Evolutionary conservation across 2,113 vertebrate genomes (phyloP).

Genomic region (Callionymus lyra): DNA sequence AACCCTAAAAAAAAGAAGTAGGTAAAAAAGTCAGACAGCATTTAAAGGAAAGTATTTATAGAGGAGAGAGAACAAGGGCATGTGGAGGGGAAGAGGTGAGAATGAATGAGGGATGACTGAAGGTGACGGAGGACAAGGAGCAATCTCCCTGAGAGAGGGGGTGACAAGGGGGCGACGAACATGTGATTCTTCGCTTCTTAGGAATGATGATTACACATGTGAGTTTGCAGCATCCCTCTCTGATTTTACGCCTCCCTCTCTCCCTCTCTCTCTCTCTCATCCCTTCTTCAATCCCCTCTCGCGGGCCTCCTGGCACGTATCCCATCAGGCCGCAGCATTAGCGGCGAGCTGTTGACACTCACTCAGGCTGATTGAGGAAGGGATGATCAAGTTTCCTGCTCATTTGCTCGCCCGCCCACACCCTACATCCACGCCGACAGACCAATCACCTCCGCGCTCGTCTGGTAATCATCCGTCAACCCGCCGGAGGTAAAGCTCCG

Average conservation of each 20-base stretch:
- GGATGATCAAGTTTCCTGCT: slow-evolving; percentile 28
- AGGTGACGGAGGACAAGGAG: slow-evolving; percentile 55
- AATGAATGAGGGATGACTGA: slow-evolving; percentile 44
- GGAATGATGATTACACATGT: slow-evolving; percentile 36
- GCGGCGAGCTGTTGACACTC: slow-evolving; percentile 48
- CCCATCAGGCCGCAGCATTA: slow-evolving; percentile 53
- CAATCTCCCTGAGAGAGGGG: slow-evolving; percentile 49
- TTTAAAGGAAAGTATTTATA: too few relatives aligned
- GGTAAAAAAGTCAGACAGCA: too few relatives aligned
- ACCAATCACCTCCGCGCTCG: slow-evolving; percentile 1
- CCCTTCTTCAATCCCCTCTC: slow-evolving; percentile 40
- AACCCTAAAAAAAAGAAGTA: too few relatives aligned
- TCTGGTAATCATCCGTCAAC: slow-evolving; percentile 1
- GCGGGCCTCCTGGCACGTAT: slow-evolving; percentile 47
- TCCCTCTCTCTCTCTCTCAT: slow-evolving; percentile 16
- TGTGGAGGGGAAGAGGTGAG: slow-evolving; percentile 42
- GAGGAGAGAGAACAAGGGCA: slow-evolving; percentile 24
- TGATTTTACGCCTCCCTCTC: slow-evolving; percentile 1
- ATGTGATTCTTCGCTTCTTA: slow-evolving; percentile 24
- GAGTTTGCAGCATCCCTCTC: slow-evolving; percentile 15
- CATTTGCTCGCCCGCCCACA: slow-evolving; percentile 32
- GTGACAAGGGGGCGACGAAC: slow-evolving; percentile 14
- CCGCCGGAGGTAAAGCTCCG: background rate
- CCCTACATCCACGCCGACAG: slow-evolving; percentile 9
- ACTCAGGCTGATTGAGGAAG: slow-evolving; percentile 36